phyloP scores from a whole-genome alignment of 2,113 vertebrate species.

The Mastomys natalensis region DNA sequence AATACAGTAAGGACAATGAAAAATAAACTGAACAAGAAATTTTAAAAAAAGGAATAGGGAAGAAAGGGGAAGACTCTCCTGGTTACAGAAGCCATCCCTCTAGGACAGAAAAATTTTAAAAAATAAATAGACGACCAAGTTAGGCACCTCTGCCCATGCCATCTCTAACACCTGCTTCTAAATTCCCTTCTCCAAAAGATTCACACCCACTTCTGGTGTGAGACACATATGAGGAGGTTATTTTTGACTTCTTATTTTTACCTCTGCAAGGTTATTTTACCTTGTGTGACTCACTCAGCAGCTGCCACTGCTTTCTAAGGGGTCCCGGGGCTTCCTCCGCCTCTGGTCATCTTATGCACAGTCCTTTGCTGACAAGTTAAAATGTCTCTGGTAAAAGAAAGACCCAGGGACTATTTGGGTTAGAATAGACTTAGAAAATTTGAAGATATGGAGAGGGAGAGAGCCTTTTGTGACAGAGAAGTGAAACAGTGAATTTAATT shows the following conservation, averaged over 20 bases:
- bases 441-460: background rate
- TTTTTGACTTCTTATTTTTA: conserved; percentile 72
- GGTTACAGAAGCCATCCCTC: background rate
- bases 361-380: background rate
- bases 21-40: too few relatives aligned
- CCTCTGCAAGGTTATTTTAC: conserved; percentile 54
- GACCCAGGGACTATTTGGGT: background rate
- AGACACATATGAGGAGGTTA: conserved; percentile 41
- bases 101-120: background rate
- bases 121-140: background rate
- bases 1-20: too few relatives aligned
- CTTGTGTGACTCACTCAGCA: conserved; percentile 40
- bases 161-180: conserved; percentile 6
- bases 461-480: background rate
- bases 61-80: background rate
- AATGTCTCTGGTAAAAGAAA: background rate
- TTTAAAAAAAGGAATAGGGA: background rate
- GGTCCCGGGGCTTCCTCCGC: background rate
- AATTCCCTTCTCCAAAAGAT: conserved; percentile 23
- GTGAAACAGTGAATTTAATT: background rate
- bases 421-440: background rate
- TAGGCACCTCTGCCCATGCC: background rate
- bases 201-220: conserved; percentile 46
- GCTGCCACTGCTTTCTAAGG: conserved; percentile 49
- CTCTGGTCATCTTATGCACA: background rate